These are phyloP conservation scores for Todus mexicanus DNA, from an alignment of 2,797 vertebrate species.

Conservation along the genomic window DNA sequence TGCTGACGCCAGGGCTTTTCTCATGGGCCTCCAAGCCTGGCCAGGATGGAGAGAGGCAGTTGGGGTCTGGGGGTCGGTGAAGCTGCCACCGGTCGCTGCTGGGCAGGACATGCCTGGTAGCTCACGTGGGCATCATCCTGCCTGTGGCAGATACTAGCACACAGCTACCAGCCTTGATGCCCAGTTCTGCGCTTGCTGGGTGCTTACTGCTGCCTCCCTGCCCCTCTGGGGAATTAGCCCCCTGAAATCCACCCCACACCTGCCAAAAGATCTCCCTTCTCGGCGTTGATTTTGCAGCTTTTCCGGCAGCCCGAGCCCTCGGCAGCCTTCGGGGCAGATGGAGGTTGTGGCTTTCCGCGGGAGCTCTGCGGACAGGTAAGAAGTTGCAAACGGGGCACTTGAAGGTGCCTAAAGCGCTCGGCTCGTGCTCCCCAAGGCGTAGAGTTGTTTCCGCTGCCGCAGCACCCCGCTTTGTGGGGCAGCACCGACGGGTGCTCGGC, in stretches of 20 bases:
- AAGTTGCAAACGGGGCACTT: fast-evolving
- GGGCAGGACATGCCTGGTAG: background rate
- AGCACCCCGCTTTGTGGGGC: background rate
- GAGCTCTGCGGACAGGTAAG: background rate
- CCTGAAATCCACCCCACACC: fast-evolving
- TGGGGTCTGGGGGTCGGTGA: background rate
- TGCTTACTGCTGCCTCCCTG: background rate
- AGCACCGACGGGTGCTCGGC: background rate
- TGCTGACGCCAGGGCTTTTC: background rate
- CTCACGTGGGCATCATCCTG: background rate
- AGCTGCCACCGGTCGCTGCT: fast-evolving
- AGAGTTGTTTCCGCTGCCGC: background rate
- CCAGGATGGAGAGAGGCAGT: background rate
- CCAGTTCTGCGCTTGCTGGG: background rate
- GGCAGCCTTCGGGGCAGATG: background rate
- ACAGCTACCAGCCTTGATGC: background rate
- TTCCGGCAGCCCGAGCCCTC: background rate
- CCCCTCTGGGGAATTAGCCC: background rate
- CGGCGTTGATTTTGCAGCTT: background rate
- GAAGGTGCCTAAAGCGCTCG: background rate
- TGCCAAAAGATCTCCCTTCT: background rate
- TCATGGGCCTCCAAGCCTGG: background rate
- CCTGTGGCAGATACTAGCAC: background rate
- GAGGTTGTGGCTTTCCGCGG: background rate
- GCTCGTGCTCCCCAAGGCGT: background rate